Percentiles rank a stretch among this genome's conserved stretches.
Conservation (phyloP, 2,888 invertebrate genomes). For the Romanomermis culicivorax region DNA sequence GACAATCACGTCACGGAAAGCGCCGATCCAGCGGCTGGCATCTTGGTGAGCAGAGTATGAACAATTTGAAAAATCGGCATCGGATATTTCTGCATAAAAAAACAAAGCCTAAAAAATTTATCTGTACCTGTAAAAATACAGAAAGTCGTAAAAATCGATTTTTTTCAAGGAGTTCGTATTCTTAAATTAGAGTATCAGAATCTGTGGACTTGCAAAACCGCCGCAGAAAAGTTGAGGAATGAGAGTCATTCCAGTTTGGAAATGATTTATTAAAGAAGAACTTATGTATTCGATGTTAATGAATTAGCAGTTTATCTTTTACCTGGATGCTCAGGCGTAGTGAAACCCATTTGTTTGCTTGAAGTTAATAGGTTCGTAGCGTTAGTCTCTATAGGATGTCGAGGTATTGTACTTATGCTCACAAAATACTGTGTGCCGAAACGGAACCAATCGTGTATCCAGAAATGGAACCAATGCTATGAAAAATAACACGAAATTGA, state of each 20-base stretch:
- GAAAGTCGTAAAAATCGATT: neutral
- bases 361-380: too few relatives aligned
- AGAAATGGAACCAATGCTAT: neutral
- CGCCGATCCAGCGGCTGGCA: constrained; percentile 2
- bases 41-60: neutral
- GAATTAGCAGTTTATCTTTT: too few relatives aligned
- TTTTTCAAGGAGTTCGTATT: neutral
- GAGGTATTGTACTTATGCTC: too few relatives aligned
- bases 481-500: neutral
- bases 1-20: neutral
- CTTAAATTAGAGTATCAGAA: too few relatives aligned
- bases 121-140: neutral
- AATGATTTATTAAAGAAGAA: neutral
- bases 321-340: too few relatives aligned
- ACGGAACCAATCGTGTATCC: neutral
- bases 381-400: too few relatives aligned
- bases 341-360: too few relatives aligned
- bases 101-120: neutral
- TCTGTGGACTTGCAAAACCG: too few relatives aligned
- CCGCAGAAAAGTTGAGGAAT: too few relatives aligned
- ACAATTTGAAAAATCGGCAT: neutral
- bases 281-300: neutral
- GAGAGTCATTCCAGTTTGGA: too few relatives aligned
- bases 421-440: neutral
- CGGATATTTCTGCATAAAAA: neutral